These are phyloP conservation scores for Falco concolor DNA, from an alignment of 2,797 vertebrate species.

Conservation along the genomic window DNA sequence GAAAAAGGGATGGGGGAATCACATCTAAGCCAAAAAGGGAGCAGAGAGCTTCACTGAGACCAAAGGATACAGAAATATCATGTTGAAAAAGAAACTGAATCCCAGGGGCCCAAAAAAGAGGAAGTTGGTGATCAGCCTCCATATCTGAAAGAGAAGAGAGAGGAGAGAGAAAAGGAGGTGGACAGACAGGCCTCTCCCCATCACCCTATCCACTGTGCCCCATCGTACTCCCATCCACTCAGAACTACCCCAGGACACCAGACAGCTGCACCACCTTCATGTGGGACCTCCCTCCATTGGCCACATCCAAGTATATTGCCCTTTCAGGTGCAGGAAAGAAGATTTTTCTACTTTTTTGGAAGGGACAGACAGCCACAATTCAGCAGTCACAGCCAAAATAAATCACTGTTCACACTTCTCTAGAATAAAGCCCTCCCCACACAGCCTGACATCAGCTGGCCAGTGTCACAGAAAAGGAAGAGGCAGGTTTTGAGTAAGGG, in stretches of 20 bases:
- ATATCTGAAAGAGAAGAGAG: slow-evolving; percentile 68
- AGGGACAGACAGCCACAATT: background rate
- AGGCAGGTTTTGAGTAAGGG: background rate
- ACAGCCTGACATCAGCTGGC: background rate
- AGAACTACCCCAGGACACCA: background rate
- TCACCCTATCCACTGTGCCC: background rate
- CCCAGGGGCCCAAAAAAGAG: slow-evolving; percentile 80
- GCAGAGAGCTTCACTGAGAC: background rate
- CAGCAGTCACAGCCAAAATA: background rate
- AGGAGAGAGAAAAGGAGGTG: background rate
- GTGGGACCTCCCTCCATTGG: background rate
- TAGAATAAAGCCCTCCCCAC: background rate
- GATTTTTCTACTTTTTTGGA: background rate
- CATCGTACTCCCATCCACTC: background rate
- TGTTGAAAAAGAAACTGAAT: slow-evolving; percentile 82
- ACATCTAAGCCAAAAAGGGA: background rate
- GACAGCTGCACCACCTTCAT: background rate
- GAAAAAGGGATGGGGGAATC: background rate
- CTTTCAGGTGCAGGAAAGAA: background rate
- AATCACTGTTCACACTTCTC: background rate
- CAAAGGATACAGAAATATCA: slow-evolving; percentile 82
- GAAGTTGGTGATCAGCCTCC: slow-evolving; percentile 81
- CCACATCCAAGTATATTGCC: background rate
- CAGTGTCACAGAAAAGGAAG: background rate
- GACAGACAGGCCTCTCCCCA: background rate